Percentiles rank a stretch among this genome's conserved stretches.
These are phyloP conservation scores for Capromys pilorides DNA, from an alignment of 2,797 vertebrate species.

Conservation along the genomic window DNA sequence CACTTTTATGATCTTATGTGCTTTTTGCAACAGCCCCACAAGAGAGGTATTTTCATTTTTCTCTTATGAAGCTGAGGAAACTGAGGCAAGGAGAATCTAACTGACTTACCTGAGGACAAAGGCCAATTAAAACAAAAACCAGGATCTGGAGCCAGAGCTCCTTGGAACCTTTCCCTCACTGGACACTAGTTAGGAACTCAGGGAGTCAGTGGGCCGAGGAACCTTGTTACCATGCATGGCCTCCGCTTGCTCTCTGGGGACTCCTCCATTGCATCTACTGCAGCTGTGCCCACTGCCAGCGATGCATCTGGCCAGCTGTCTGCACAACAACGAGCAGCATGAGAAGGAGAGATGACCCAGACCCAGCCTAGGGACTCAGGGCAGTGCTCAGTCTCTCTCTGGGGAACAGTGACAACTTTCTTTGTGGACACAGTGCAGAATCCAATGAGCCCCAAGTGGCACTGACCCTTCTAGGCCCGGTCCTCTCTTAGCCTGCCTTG, in stretches of 20 bases:
- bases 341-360: not conserved
- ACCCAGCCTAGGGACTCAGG: not conserved
- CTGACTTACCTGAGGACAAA: not conserved
- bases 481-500: not conserved
- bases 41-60: not conserved
- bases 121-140: not conserved
- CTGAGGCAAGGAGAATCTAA: not conserved
- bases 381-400: not conserved
- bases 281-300: not conserved
- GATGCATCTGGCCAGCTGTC: not conserved
- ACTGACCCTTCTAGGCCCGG: not conserved
- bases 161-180: not conserved
- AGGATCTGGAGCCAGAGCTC: not conserved
- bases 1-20: not conserved
- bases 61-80: not conserved
- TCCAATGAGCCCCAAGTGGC: not conserved
- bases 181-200: not conserved
- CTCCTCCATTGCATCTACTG: not conserved
- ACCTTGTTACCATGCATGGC: not conserved
- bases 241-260: not conserved
- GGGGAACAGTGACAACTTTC: not conserved
- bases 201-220: not conserved
- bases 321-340: not conserved
- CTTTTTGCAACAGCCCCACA: not conserved
- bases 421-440: not conserved